Evolutionary conservation across 2,888 invertebrate genomes (phyloP), one percentile per base, ranked within the genome.

Genomic region (Metopia argyrocephala): DNA sequence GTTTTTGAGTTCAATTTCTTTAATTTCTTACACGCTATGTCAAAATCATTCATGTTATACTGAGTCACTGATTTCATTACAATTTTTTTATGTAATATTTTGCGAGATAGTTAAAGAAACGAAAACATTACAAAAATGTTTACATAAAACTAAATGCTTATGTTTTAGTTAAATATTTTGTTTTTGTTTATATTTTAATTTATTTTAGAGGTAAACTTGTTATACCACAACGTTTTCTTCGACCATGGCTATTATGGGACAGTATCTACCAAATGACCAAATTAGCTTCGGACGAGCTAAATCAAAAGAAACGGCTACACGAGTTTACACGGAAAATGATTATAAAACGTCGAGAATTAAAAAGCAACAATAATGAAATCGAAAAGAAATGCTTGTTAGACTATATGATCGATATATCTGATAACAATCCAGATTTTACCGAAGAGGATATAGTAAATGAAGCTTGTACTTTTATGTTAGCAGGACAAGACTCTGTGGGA

Each of bases 401-500:
- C 68, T 91, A 91, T 76, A 91, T 93, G 90, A 91, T 93, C 18
- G 92, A 92, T 76, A 90, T 92, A 56, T 90, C 91, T 0, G 91
- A 92, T 79, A 90, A 86, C 21, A 90, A 92, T 87, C 87, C 90
- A 1, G 87, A 89, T 61, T 92, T 93, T 84, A 91, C 91, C 0
- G 92, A 93, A 79, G 91, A 92, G 18, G 93, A 93, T 83, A 92
- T 93, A 54, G 89, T 93, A 0, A 91, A 93, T 84, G 93, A 93
- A 86, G 91, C 92, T 2, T 92, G 92, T 79, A 93, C 93, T 0
- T 93, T 93, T 84, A 93, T 93, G 93, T 86, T 93, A 48, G 93
- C 93, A 7, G 93, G 93, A 0, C 93, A 93, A 85, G 93, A 93
- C 84, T 93, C 93, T 0, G 93, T 93, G 2, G 92, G 92, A 0